A percentile compares a stretch with the other conserved stretches of the same genome.
Evolutionary conservation across 2,113 vertebrate species (phyloP).

Genomic region (Tragelaphus buxtoni): DNA sequence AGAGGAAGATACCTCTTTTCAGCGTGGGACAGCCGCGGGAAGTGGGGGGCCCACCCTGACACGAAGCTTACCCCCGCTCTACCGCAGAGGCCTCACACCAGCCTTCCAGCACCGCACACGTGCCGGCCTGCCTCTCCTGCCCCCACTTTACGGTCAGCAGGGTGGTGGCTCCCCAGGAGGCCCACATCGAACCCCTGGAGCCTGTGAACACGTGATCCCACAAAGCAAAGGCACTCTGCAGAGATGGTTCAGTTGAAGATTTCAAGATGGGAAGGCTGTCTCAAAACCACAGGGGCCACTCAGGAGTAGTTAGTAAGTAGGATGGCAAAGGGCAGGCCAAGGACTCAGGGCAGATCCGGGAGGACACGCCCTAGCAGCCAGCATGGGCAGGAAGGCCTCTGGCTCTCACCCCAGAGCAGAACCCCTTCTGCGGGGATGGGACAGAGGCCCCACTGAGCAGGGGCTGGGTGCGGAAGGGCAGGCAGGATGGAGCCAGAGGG

Average conservation of each 20-base stretch:
- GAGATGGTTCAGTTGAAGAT: rapidly evolving
- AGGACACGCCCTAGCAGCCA: rapidly evolving
- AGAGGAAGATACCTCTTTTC: not conserved
- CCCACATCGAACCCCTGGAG: not conserved
- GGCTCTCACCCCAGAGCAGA: rapidly evolving
- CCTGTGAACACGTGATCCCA: not conserved
- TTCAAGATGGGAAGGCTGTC: not conserved
- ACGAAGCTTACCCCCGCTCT: rapidly evolving
- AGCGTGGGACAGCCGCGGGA: not conserved
- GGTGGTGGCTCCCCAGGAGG: not conserved
- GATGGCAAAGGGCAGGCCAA: rapidly evolving
- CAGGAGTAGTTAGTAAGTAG: rapidly evolving
- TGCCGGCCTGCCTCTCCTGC: not conserved
- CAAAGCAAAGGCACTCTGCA: not conserved
- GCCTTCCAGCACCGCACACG: not conserved
- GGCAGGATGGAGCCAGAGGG: not conserved
- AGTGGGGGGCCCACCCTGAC: rapidly evolving
- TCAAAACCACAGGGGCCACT: rapidly evolving
- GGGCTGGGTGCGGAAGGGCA: rapidly evolving
- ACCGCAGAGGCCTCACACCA: rapidly evolving
- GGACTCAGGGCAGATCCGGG: rapidly evolving
- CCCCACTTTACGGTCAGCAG: rapidly evolving
- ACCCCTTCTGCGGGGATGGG: rapidly evolving
- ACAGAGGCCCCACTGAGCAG: not conserved
- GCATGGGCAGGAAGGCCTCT: rapidly evolving